Evolutionary conservation across 2,113 vertebrate species (phyloP), one percentile per base, ranked within the genome.

Genomic region (Cathartes aura): DNA sequence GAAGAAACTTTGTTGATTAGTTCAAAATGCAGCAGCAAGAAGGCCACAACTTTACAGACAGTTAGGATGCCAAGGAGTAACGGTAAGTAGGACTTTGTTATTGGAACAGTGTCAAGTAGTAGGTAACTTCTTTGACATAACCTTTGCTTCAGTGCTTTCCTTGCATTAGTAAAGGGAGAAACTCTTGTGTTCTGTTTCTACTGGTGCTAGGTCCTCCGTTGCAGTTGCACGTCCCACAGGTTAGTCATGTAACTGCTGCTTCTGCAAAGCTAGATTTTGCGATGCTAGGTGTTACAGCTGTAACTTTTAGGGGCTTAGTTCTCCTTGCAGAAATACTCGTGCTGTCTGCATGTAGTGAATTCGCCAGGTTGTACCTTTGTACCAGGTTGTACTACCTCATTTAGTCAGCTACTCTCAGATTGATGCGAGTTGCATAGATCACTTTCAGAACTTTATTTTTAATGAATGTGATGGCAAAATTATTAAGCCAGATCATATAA

Each of bases 1-100:
- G 98, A 97, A 70, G 98, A 99, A 59, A 99, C 97, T 55, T 95
- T 99, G 23, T 98, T 99, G 58, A 96, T 99, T 63, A 98, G 95
- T 55, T 97, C 99, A 24, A 98, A 98, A 76, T 45, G 93, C 15
- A 80, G 70, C 29, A 88, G 94, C 70, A 96, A 93, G 64, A 97
- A 96, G 52, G 82, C 78, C 45, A 59, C 97, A 7, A 45, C 97
- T n/a, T 96, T 99, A 56, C 98, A 99, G 79, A 99, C 99, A 0
- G 97, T 98, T 73, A 95, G 98, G 84, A 78, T 99, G 53, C 99
- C 99, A 1, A 98, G 98, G 85, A 99, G 99, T 96, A 98, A 82
- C 30, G 96, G 99, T 99, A 93, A 99, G 99, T 98, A 50, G 15
- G 38, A 16, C 34, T 64, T 84, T 45, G 15, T 42, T 42, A 9